These are phyloP conservation scores for Amitus sp. DNA, from an alignment of 2,888 invertebrate species.

Conservation along the genomic window DNA sequence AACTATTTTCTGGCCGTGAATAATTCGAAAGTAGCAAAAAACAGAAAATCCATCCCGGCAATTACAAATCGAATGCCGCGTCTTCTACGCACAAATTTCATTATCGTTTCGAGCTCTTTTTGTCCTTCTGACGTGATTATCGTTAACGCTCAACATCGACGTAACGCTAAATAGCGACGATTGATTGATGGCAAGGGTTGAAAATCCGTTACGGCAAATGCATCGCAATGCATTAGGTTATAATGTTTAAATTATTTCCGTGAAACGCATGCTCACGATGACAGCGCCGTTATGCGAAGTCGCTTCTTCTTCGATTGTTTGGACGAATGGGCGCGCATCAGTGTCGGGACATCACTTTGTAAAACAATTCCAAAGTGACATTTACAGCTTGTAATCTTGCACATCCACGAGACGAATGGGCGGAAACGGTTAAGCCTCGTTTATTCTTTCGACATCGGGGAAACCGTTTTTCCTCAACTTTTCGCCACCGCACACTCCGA, in stretches of 20 bases:
- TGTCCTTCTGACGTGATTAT: too few relatives aligned
- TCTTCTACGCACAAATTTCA: too few relatives aligned
- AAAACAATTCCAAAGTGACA: neutral
- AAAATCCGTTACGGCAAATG: constrained; percentile 23
- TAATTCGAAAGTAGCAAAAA: neutral
- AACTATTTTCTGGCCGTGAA: neutral
- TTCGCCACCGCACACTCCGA: constrained; percentile 7
- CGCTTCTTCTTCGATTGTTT: constrained; percentile 16
- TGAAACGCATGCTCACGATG: constrained; percentile 12
- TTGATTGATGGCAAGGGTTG: constrained; percentile 37
- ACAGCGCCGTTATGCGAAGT: constrained; percentile 25
- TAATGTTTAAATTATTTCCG: constrained; percentile 15
- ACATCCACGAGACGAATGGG: neutral
- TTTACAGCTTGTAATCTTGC: constrained; percentile 1
- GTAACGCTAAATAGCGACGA: constrained; percentile 17
- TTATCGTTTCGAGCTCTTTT: too few relatives aligned
- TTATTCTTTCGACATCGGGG: too few relatives aligned
- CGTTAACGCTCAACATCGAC: constrained; percentile 20
- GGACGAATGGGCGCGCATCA: constrained; percentile 17
- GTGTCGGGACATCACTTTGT: neutral
- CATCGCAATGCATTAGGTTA: constrained; percentile 11
- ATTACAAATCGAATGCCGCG: too few relatives aligned
- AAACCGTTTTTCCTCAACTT: too few relatives aligned
- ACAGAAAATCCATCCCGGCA: neutral
- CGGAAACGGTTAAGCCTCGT: too few relatives aligned